Percentiles rank a stretch among this genome's conserved stretches.
Evolutionary conservation across 2,113 vertebrate genomes (phyloP).

Genomic region (Vanacampus margaritifer): DNA sequence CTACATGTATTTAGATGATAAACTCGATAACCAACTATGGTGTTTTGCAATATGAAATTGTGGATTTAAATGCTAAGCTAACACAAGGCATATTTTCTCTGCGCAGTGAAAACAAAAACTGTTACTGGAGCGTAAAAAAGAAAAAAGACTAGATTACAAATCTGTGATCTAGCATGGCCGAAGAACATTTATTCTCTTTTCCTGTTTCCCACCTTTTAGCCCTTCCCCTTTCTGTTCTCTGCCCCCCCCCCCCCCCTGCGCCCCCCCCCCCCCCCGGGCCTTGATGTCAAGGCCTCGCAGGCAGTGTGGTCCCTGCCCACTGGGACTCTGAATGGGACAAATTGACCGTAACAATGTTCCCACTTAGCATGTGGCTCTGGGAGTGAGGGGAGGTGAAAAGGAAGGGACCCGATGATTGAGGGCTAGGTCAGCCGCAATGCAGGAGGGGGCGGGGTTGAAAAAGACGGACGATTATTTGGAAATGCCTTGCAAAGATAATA

Average conservation of each 20-base stretch:
- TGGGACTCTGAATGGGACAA: constrained; percentile 76
- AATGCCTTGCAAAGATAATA: background rate
- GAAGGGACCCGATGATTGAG: constrained; percentile 59
- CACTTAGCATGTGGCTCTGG: constrained; percentile 72
- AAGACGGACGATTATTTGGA: background rate
- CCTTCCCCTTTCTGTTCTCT: constrained; percentile 3
- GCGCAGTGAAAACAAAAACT: too few species aligned
- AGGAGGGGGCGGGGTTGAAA: background rate
- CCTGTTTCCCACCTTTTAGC: background rate
- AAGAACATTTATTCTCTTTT: constrained; percentile 19
- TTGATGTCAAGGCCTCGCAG: constrained; percentile 70
- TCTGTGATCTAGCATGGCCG: background rate
- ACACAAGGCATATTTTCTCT: too few species aligned
- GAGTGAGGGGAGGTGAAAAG: constrained; percentile 69
- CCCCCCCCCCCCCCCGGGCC: constrained; percentile 39
- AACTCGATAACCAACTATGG: too few species aligned
- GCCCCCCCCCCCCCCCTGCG: constrained; percentile 12
- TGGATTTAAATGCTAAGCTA: too few species aligned
- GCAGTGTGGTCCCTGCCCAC: constrained; percentile 72
- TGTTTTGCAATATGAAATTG: too few species aligned
- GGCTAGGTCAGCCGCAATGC: constrained; percentile 28
- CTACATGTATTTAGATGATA: too few species aligned
- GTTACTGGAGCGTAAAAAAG: background rate
- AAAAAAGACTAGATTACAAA: background rate
- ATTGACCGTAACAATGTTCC: constrained; percentile 78